Base-by-base conservation (phyloP, 2,113 vertebrate species). In the Hiodon alosoides region DNA sequence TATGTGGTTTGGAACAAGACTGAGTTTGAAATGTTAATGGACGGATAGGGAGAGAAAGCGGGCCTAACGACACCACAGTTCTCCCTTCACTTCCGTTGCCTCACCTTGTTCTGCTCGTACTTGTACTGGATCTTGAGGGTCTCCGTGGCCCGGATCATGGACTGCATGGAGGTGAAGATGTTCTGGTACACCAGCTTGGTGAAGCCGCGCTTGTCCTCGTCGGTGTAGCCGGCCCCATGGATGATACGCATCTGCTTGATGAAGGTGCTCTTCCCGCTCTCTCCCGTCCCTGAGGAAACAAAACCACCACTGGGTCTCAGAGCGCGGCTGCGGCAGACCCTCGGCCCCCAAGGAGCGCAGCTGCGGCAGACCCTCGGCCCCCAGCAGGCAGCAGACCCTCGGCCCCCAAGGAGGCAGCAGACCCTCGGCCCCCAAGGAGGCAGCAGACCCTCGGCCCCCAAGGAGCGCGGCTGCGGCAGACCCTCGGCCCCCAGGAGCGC, bases 221-320 rank as follows among this genome's bases (percentile, higher is more conserved):
- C 94, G 0, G 94, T 93, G 86, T 93, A 96, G 13, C 94, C 95
- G 0, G 90, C 83, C 0, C 94, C 94, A 0, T 96, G 94, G 78
- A 96, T 95, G 82, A 96, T 95, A n/a, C 94, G 89, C 94, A 96
- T 94, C 83, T 96, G 95, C 77, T 96, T 96, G 86, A 96, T 95
- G 82, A 96, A 96, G 0, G 95, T 96, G 83, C 94, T 96, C 75
- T 96, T 96, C 3, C 95, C 94, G 2, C 95, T 95, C 88, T 97
- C 95, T 2, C 95, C 95, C 0, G 95, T 92, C 31, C 95, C 95
- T 96, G 81, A 66, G 2, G 5, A 67, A 59, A 2, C 16, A 6
- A 48, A 17, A 7, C 9, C 46, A 3, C 13, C n/a, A 6, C 7
- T 14, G 0, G 55, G 16, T 3, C 65, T 62, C 17, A 76, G 4